Percentiles rank a stretch among this genome's conserved stretches.
These are phyloP conservation scores for Patella depressa DNA, from an alignment of 2,888 invertebrate species.

Conservation along the genomic window DNA sequence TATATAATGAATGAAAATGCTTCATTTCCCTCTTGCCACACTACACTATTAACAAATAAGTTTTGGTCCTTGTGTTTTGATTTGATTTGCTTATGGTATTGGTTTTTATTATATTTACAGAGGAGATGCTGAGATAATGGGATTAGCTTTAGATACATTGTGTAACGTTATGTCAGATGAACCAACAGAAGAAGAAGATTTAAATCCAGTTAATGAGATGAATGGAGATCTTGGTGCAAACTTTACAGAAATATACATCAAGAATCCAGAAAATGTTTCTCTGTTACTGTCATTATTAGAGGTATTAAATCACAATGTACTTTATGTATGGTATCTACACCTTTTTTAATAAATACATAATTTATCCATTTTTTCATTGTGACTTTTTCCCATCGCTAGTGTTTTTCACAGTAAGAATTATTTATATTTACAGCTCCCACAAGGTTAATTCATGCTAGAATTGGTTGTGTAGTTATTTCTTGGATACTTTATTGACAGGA, in stretches of 20 bases:
- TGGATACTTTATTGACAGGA: too few relatives aligned
- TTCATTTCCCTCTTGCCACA: too few relatives aligned
- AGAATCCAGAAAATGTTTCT: constrained; percentile 87
- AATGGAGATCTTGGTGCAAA: constrained; percentile 71
- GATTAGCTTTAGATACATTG: constrained; percentile 91
- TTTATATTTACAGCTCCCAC: too few relatives aligned
- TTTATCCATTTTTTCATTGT: neutral
- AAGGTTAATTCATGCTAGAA: too few relatives aligned
- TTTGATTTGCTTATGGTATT: too few relatives aligned
- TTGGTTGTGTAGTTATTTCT: too few relatives aligned
- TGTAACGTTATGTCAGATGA: constrained; percentile 84
- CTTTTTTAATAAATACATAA: neutral
- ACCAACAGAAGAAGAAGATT: constrained; percentile 67
- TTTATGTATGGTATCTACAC: neutral
- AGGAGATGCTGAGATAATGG: constrained; percentile 91
- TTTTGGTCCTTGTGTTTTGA: too few relatives aligned
- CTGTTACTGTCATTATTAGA: constrained; percentile 85
- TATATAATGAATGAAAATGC: too few relatives aligned
- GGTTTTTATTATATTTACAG: constrained; percentile 59
- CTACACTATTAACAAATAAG: too few relatives aligned
- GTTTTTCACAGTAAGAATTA: too few relatives aligned
- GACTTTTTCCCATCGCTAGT: neutral
- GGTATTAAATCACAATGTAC: constrained; percentile 44
- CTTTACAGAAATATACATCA: constrained; percentile 97
- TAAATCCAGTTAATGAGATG: constrained; percentile 45